Base-by-base conservation (phyloP, 2,797 vertebrate genomes). In the Limnodromus scolopaceus region DNA sequence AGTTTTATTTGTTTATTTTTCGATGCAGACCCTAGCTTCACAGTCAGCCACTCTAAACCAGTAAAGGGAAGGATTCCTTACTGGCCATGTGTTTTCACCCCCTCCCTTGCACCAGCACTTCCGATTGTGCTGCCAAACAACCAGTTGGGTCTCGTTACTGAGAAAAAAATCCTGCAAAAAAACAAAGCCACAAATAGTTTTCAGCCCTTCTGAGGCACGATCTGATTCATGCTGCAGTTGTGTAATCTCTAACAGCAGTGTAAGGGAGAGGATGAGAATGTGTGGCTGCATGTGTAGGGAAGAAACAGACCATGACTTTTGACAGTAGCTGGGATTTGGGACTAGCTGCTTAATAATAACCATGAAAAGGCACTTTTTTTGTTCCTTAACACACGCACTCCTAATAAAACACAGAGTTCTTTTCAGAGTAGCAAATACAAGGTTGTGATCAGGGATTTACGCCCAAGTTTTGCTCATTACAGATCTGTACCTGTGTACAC, bases 211-310 rank as follows among this genome's bases (percentile, higher is more conserved):
- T 55, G 58, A 90, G 32, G 43, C 48, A 70, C 9, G 36, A 79
- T 72, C 61, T 78, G 80, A 80, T 74, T 94, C 83, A 70, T 18
- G 27, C 63, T 82, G 66, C 83, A 65, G 43, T 43, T 86, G 65
- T 58, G 58, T 58, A 82, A 89, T 32, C 58, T 75, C 57, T 34
- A 61, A 68, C 27, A 95, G 17, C 60, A 86, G 45, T 22, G 34
- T 7, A 78, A 68, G 9, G 15, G 18, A 91, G 51, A 71, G 30
- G 46, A 88, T 0, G 0, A 92, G 46, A 86, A 92, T 39, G 41
- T 32, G 39, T 46, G 58, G n/a, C 55, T 81, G 60, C 16, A 12
- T 10, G 27, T 30, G 32, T 24, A 84, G 0, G n/a, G 38, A 78
- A 75, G 60, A 85, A 34, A 13, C 16, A 39, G 34, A 92, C 19